Evolutionary conservation across 2,797 vertebrate genomes (phyloP), one percentile per base, ranked within the genome.

Genomic region (Gambelia wislizenii): DNA sequence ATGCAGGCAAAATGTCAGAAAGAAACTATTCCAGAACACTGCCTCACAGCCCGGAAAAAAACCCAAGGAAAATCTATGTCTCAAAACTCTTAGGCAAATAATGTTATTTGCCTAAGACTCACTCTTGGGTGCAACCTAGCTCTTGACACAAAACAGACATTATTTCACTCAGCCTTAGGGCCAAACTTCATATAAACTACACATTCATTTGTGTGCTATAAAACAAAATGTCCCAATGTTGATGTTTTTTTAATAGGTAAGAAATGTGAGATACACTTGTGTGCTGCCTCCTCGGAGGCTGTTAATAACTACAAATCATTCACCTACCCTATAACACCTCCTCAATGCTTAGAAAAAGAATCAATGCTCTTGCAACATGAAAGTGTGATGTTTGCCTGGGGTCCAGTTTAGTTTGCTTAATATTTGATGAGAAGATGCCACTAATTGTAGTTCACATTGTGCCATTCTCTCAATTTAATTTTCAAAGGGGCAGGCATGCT

Each of bases 401-500:
- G 83, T 49, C 36, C 22, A 30, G 49, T 74, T 56, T 54, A 56
- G 22, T 39, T 84, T 49, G 44, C 44, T 49, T 70, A 36, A 49
- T 70, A 69, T 52, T 83, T 84, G 49, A 54, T 84, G 49, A 56
- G 70, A 84, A 54, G n/a, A 30, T 74, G 83, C 25, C 47, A 72
- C 49, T 56, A 54, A 72, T 42, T 84, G n/a, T 30, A 47, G 33
- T 47, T 76, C 16, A 76, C 54, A 42, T 76, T 83, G 42, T 69
- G 25, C 39, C 59, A 44, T 69, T 70, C 52, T 76, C 67, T 85
- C 52, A 75, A 75, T 42, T 27, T 59, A 52, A 36, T 67, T 67
- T 67, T 30, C 64, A 67, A 67, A 67, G 64, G 12, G 27, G 64
- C 64, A 67, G 64, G 27, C 64, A 27, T 67, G 27, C 8, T 30